Conservation (phyloP, 2,888 invertebrate genomes). For the Erynnis tages region DNA sequence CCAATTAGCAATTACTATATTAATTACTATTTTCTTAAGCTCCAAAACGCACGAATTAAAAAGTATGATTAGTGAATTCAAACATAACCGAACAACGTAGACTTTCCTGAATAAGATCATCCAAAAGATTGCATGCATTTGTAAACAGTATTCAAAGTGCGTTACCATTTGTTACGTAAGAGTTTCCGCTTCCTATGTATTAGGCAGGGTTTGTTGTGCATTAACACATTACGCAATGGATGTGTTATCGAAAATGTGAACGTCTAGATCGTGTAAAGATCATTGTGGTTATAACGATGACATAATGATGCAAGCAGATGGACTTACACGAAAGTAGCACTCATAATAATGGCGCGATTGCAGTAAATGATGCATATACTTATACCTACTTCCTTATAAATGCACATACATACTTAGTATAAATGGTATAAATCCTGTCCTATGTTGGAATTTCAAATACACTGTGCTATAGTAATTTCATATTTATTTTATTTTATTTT, state of each 20-base stretch:
- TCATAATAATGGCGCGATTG: conserved; percentile 1
- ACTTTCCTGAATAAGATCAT: neutral
- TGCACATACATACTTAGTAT: too few relatives aligned
- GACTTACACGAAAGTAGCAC: conserved; percentile 13
- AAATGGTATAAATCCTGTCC: too few relatives aligned
- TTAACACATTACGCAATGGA: conserved; percentile 12
- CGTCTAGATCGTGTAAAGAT: conserved; percentile 12
- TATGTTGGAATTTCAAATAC: too few relatives aligned
- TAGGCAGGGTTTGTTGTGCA: conserved; percentile 22
- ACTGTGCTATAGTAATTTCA: too few relatives aligned
- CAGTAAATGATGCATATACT: neutral
- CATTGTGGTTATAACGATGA: conserved; percentile 16
- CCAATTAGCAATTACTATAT: too few relatives aligned
- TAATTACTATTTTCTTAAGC: too few relatives aligned
- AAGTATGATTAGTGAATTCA: too few relatives aligned
- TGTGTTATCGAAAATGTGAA: conserved; percentile 23
- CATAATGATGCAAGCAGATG: conserved; percentile 8
- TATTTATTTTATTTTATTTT: too few relatives aligned
- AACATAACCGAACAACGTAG: neutral
- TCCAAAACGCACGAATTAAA: too few relatives aligned
- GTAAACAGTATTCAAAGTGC: conserved; percentile 30
- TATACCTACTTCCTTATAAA: too few relatives aligned
- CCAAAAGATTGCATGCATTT: conserved; percentile 25
- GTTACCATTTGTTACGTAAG: conserved; percentile 36
- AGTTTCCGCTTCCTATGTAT: conserved; percentile 30